Evolutionary conservation across 2,888 invertebrate genomes (phyloP).

Genomic region (Euphydryas editha): DNA sequence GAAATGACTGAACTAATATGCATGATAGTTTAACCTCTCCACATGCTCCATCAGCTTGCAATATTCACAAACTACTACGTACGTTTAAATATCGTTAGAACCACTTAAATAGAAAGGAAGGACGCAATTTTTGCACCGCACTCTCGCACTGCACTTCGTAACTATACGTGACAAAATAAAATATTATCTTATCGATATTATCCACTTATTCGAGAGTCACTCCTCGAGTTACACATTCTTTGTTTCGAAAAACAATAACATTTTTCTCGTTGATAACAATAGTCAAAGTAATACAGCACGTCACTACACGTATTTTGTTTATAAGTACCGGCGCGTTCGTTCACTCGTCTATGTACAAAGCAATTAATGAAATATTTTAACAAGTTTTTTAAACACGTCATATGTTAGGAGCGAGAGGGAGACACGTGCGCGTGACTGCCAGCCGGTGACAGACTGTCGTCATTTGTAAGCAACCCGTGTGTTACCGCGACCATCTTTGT

Average conservation of each 20-base stretch:
- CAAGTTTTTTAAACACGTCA: conserved; percentile 25
- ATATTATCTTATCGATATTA: conserved; percentile 74
- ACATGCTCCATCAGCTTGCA: conserved; percentile 2
- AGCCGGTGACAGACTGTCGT: conserved; percentile 57
- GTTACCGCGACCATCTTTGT: conserved; percentile 48
- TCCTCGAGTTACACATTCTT: conserved; percentile 63
- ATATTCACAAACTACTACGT: conserved; percentile 18
- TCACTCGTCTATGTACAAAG: conserved; percentile 35
- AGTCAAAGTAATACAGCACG: conserved; percentile 7
- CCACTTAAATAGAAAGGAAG: conserved; percentile 63
- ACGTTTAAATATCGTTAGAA: conserved; percentile 38
- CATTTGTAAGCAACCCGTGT: conserved; percentile 42
- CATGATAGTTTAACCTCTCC: conserved; percentile 1
- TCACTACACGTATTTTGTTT: conserved; percentile 45
- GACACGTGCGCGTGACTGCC: conserved; percentile 58
- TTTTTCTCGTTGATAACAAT: conserved; percentile 38
- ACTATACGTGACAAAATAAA: conserved; percentile 60
- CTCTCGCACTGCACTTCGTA: conserved; percentile 56
- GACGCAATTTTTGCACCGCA: conserved; percentile 58
- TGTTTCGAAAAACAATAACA: conserved; percentile 49
- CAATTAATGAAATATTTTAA: conserved; percentile 13
- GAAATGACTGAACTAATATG: neutral
- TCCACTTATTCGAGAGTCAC: conserved; percentile 58
- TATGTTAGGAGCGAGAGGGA: conserved; percentile 11
- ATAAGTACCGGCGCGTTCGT: conserved; percentile 37